Evolutionary conservation across 2,888 invertebrate species (phyloP), one percentile per base, ranked within the genome.

Genomic region (Pyrgus malvae): DNA sequence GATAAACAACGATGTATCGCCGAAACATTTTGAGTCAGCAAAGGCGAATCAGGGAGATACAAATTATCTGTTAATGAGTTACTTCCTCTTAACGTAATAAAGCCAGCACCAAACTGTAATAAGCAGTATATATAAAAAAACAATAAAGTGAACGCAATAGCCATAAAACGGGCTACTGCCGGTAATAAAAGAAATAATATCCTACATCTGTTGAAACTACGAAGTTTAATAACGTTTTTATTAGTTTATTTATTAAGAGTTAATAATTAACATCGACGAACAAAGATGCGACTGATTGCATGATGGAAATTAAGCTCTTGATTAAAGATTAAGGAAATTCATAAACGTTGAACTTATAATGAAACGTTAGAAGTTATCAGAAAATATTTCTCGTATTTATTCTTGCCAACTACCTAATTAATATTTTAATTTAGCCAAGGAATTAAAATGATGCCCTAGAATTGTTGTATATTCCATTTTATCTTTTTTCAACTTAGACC

Each of bases 21-120:
- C 19, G 7, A 19, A 17, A 16, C 14, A 46, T 57, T 57, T 38
- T 48, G 56, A 51, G 35, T 66, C 56, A 65, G 65, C 68, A 63
- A 70, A 69, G 65, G 51, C 78, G 78, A 78, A 76, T 80, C 80
- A 77, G 29, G 6, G 29, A 29, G 29, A 2, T 29, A 29, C n/a
- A 9, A 29, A 29, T 29, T 9, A 23, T 23, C 17, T 19, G 38
- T 19, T 38, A 38, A 38, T 40, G 23, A 9, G n/a, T n/a, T 40
- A 12, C 8, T 40, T 40, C 40, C 35, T 5, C 19, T 2, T 3
- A 12, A 40, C 23, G 23, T 29, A 7, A n/a, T n/a, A n/a, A n/a
- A n/a, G n/a, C n/a, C n/a, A n/a, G n/a, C n/a, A n/a, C n/a, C n/a
- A n/a, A 23, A 23, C 4, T 6, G 4, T 23, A 23, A 6, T 23